phyloP scores from a whole-genome alignment of 2,797 vertebrate species.

The Lepilemur ruficaudatus region DNA sequence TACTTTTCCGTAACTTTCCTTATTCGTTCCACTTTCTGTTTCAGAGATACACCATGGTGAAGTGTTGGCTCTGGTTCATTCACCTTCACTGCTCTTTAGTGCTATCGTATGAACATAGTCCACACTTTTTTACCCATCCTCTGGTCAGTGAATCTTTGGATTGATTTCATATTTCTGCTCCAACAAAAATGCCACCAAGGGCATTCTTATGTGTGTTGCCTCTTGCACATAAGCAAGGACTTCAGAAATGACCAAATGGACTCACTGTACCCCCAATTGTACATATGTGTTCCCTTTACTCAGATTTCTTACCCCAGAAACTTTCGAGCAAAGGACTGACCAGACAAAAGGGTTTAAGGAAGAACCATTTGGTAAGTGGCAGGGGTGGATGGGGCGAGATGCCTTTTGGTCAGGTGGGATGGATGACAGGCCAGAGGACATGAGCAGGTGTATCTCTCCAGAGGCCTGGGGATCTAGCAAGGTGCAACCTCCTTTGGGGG shows the following conservation, averaged over 20 bases:
- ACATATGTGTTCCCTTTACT: neutral
- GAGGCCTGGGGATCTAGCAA: neutral
- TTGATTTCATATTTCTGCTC: neutral
- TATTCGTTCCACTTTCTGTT: neutral
- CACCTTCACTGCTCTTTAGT: neutral
- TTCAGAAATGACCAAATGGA: neutral
- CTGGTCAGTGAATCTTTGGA: neutral
- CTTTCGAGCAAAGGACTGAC: neutral
- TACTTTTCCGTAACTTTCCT: neutral
- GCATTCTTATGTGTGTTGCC: neutral
- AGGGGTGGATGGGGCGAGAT: neutral
- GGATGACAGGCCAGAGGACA: neutral
- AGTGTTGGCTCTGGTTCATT: neutral
- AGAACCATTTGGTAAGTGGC: neutral
- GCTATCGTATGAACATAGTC: neutral
- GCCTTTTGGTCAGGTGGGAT: neutral
- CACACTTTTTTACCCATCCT: neutral
- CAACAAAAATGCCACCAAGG: neutral
- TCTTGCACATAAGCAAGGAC: neutral
- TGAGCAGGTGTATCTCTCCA: neutral
- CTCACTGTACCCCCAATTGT: neutral
- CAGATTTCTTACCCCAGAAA: neutral
- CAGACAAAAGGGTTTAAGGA: neutral
- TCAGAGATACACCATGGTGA: neutral
- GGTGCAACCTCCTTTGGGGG: neutral